These are phyloP conservation scores for Leptosomus discolor DNA, from an alignment of 2,113 vertebrate species.

Conservation along the genomic window DNA sequence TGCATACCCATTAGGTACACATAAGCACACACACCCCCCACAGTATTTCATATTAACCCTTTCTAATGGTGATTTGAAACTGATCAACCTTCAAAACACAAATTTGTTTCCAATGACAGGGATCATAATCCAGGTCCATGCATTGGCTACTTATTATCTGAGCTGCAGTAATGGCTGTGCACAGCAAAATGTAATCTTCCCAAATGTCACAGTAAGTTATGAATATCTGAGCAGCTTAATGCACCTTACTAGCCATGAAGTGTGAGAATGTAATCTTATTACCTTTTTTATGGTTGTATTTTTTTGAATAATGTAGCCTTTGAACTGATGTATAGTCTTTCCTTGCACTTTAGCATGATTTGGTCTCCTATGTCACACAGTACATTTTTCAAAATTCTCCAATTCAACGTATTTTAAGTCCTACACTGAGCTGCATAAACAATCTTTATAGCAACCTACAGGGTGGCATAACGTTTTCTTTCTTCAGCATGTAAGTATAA, in stretches of 20 bases:
- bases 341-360: conserved; percentile 81
- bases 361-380: conserved; percentile 70
- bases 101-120: conserved; percentile 80
- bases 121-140: conserved; percentile 73
- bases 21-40: conserved; percentile 27
- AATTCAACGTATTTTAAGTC: conserved; percentile 75
- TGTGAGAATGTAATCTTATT: conserved; percentile 84
- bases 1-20: conserved; percentile 66
- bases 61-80: conserved; percentile 78
- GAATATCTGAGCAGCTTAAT: conserved; percentile 86
- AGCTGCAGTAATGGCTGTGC: conserved; percentile 76
- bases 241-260: conserved; percentile 83
- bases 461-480: conserved; percentile 73
- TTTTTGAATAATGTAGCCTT: conserved; percentile 83
- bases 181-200: conserved; percentile 83
- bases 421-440: conserved; percentile 78
- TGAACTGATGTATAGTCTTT: conserved; percentile 84
- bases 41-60: conserved; percentile 75
- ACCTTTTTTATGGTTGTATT: conserved; percentile 86
- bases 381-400: conserved; percentile 80
- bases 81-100: conserved; percentile 82
- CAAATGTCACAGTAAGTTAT: conserved; percentile 84
- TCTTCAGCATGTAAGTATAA: conserved; percentile 45
- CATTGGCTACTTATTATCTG: conserved; percentile 79
- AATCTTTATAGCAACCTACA: conserved; percentile 79